Percentiles rank a stretch among this genome's conserved stretches.
Conservation (phyloP, 2,888 invertebrate species). For the Catocala nupta region DNA sequence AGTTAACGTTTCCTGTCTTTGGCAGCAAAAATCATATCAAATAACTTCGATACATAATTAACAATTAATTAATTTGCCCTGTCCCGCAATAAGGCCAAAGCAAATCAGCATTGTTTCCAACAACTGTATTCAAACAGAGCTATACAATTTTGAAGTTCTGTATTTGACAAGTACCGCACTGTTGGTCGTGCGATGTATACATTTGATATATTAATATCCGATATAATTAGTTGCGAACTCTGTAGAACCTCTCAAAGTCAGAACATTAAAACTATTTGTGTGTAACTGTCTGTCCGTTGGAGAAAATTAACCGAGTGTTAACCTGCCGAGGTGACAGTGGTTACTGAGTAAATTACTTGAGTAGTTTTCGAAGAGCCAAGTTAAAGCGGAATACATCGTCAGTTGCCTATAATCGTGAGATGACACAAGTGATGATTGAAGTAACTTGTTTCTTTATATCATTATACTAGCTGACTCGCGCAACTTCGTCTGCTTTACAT, state of each 20-base stretch:
- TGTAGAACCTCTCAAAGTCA: constrained; percentile 8
- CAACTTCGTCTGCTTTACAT: too few relatives aligned
- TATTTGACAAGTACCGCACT: constrained; percentile 16
- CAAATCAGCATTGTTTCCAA: constrained; percentile 29
- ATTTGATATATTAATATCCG: constrained; percentile 20
- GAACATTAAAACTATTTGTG: constrained; percentile 35
- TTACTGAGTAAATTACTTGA: constrained; percentile 47
- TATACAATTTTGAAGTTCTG: constrained; percentile 21
- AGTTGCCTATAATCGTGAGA: not conserved
- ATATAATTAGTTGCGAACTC: constrained; percentile 30
- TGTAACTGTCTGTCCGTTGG: constrained; percentile 32
- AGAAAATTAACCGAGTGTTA: constrained; percentile 56
- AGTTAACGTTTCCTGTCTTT: too few relatives aligned
- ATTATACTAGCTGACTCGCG: too few relatives aligned
- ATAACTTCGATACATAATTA: constrained; percentile 1
- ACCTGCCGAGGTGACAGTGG: constrained; percentile 52
- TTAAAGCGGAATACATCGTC: constrained; percentile 20
- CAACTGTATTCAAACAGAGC: constrained; percentile 27
- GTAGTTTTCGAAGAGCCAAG: constrained; percentile 36
- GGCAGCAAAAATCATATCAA: too few relatives aligned
- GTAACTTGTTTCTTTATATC: constrained; percentile 5
- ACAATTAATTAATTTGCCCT: constrained; percentile 21
- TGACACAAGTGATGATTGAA: constrained; percentile 5
- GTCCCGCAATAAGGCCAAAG: constrained; percentile 18
- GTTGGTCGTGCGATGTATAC: not conserved